phyloP scores from a whole-genome alignment of 2,797 vertebrate genomes.

The Peromyscus eremicus region DNA sequence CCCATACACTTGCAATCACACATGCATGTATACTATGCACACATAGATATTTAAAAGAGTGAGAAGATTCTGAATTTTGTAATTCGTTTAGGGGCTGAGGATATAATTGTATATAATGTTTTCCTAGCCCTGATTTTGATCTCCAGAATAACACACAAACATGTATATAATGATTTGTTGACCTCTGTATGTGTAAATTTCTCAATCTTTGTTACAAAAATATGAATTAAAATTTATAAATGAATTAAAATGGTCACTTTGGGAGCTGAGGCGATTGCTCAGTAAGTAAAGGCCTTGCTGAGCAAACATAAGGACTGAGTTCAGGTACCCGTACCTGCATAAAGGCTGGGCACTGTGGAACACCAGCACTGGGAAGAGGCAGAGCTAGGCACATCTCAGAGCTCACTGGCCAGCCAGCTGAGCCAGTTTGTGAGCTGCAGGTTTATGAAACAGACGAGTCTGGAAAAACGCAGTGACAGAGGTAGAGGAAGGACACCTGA shows the following conservation, averaged over 20 bases:
- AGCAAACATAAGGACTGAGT: background rate
- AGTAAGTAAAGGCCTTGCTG: background rate
- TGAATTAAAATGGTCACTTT: background rate
- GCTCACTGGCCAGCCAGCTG: background rate
- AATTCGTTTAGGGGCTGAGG: background rate
- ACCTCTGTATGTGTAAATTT: conserved; percentile 8
- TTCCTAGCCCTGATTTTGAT: background rate
- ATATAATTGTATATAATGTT: background rate
- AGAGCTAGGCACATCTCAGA: background rate
- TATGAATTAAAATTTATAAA: background rate
- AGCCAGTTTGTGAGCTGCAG: background rate
- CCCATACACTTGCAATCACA: background rate
- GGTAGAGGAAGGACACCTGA: background rate
- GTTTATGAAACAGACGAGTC: background rate
- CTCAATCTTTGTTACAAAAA: conserved; percentile 28
- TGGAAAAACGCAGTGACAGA: background rate
- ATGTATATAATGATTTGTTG: background rate
- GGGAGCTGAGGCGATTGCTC: background rate
- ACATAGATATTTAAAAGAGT: background rate
- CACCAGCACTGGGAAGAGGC: background rate
- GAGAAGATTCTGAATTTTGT: conserved; percentile 49
- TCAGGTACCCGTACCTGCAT: background rate
- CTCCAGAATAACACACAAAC: background rate
- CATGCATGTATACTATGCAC: background rate
- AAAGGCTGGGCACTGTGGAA: background rate